Percentiles rank a stretch among this genome's conserved stretches.
phyloP scores from a whole-genome alignment of 2,113 vertebrate genomes.

The Sprattus sprattus region DNA sequence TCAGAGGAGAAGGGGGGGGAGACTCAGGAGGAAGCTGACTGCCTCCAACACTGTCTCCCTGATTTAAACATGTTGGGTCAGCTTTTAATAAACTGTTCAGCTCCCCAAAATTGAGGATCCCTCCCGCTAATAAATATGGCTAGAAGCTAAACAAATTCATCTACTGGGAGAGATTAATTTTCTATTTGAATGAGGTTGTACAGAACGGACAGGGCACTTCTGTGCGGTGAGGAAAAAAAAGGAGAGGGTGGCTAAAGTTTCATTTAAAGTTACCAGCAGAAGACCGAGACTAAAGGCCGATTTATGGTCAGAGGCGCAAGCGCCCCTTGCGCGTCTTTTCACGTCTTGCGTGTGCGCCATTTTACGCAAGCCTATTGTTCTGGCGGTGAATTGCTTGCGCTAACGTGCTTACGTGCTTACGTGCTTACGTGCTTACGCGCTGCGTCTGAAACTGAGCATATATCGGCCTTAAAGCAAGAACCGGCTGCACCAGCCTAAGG shows the following conservation, averaged over 20 bases:
- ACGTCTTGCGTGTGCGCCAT: too few species aligned
- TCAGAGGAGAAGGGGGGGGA: constrained; percentile 38
- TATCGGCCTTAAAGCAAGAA: too few species aligned
- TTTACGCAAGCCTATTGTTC: too few species aligned
- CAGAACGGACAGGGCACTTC: constrained; percentile 18
- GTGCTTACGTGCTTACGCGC: too few species aligned
- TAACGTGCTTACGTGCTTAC: too few species aligned
- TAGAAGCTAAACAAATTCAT: constrained; percentile 36
- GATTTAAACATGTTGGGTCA: constrained; percentile 25
- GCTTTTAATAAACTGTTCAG: constrained; percentile 24
- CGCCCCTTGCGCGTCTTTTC: too few species aligned
- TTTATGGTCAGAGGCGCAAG: too few species aligned
- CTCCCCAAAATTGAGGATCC: constrained; percentile 24
- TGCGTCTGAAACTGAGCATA: too few species aligned
- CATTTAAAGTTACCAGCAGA: neutral
- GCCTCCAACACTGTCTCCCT: constrained; percentile 13
- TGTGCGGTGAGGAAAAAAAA: neutral
- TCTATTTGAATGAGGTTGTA: constrained; percentile 18
- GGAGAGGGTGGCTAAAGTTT: neutral
- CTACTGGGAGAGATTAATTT: constrained; percentile 25
- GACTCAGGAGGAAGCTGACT: constrained; percentile 24
- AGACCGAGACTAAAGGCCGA: neutral
- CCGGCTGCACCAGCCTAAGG: neutral
- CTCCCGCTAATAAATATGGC: constrained; percentile 36
- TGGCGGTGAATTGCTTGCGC: too few species aligned